Base-by-base conservation (phyloP, 2,113 vertebrate species). In the Cettia cetti region DNA sequence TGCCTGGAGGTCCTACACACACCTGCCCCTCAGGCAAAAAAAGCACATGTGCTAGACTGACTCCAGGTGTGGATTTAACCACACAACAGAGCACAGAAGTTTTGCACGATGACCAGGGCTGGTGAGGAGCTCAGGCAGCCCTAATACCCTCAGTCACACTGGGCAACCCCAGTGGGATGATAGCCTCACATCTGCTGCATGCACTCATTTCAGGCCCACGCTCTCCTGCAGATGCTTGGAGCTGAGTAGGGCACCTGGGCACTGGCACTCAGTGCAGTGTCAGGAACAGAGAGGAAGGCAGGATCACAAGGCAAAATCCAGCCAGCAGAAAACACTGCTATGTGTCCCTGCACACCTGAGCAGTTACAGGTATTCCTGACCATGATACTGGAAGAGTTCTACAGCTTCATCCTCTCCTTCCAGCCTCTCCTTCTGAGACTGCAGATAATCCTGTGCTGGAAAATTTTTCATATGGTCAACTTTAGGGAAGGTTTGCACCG, bases 141-240 rank as follows among this genome's bases (percentile, higher is more conserved):
- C 24, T 19, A 44, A 37, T 3, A 24, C 15, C 0, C 0, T n/a
- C 56, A 52, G 49, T 49, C 61, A 68, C 66, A 70, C 30, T 1
- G 0, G 23, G 47, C 30, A 66, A 16, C 16, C 40, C 49, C 53
- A n/a, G 35, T 2, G 47, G 49, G 22, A 52, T 2, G 3, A 0
- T 4, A 65, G 31, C 50, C 66, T 22, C 14, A 10, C 2, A 4
- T 37, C 42, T 3, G 1, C 72, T 39, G n/a, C 26, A n/a, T 0
- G 2, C 21, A 4, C 18, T 24, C 30, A 11, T 1, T 0, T 28
- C 31, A 50, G 52, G 59, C 47, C n/a, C 4, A 4, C 0, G 0
- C 13, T 59, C 18, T 10, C n/a, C 42, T 1, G 5, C 21, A 30
- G 70, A 12, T 1, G 3, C 30, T 20, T 59, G 42, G 44, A 81